These are phyloP conservation scores for Dicycla oo DNA, from an alignment of 2,888 invertebrate genomes.

Conservation along the genomic window DNA sequence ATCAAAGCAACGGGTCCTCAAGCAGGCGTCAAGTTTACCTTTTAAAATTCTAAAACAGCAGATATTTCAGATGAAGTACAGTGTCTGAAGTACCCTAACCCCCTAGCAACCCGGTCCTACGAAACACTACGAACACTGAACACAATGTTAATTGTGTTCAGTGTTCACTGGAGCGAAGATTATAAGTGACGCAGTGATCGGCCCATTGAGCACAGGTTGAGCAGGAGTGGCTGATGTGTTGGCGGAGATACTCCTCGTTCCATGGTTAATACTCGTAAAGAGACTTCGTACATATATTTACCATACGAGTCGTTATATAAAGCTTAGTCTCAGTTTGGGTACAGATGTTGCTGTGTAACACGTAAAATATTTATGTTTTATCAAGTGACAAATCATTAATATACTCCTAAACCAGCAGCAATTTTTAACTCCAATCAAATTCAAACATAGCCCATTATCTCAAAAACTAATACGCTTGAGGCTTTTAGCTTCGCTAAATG, in stretches of 20 bases:
- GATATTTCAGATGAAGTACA: not conserved
- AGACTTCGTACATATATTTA: not conserved
- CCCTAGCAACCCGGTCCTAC: not conserved
- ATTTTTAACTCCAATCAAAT: conserved; percentile 25
- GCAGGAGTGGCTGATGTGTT: conserved; percentile 21
- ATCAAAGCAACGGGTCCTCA: not conserved
- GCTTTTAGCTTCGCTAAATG: conserved; percentile 40
- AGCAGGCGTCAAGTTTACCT: not conserved
- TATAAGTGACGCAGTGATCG: conserved; percentile 52
- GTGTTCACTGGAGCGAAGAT: conserved; percentile 33
- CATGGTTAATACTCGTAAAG: conserved; percentile 4
- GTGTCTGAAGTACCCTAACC: conserved; percentile 16
- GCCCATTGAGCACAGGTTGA: conserved; percentile 52
- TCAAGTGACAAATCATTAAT: not conserved
- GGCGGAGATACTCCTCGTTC: conserved; percentile 5
- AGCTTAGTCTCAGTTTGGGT: too few species aligned
- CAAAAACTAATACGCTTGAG: conserved; percentile 31
- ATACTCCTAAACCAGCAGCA: not conserved
- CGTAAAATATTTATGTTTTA: not conserved
- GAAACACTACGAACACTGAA: conserved; percentile 15
- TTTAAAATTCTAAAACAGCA: not conserved
- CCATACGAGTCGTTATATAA: not conserved
- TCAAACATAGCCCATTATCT: conserved; percentile 12
- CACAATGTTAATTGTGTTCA: conserved; percentile 11
- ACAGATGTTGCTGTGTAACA: not conserved